Evolutionary conservation across 2,888 invertebrate species (phyloP), one percentile per base, ranked within the genome.

Genomic region (Tiliacea aurago): DNA sequence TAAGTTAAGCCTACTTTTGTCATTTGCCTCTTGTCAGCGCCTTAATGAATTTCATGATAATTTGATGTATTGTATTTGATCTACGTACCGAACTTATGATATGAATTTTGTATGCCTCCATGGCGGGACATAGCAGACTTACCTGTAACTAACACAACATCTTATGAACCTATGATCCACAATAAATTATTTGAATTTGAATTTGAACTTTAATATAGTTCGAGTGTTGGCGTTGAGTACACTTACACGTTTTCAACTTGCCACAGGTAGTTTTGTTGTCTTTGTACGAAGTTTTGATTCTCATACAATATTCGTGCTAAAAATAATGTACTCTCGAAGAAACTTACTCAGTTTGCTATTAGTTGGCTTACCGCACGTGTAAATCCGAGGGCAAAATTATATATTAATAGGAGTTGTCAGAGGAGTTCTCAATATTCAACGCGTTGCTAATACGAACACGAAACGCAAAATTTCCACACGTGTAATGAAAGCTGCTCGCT

Each of bases 391-490:
- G 13, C n/a, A 33, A 61, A 61, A 78, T 78, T 20, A 76, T 62
- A 49, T 37, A 37, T 28, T 23, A 41, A 62, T 51, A 59, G 23
- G 13, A 63, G n/a, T 56, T 61, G 18, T 37, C 15, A 18, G 23
- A 59, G n/a, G 4, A 64, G 58, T n/a, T 51, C 13, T 81, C 43
- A 77, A 65, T 80, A 63, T 68, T 68, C 43, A 66, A 41, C 56
- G 23, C 47, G 23, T 68, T 59, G 20, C 68, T 56, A 62, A 78
- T 56, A 56, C 49, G 49, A 63, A 70, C 72, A 66, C 49, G 70
- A 71, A 73, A 61, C 41, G 49, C 18, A 70, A 70, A 76, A 59
- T 64, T 72, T 67, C 53, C 33, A 65, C 75, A 58, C 67, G n/a
- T 67, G 62, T 59, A 77, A 78, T 70, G 45, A 13, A 76, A 78